phyloP scores from a whole-genome alignment of 2,113 vertebrate genomes.

The Drymodes brunneopygia region DNA sequence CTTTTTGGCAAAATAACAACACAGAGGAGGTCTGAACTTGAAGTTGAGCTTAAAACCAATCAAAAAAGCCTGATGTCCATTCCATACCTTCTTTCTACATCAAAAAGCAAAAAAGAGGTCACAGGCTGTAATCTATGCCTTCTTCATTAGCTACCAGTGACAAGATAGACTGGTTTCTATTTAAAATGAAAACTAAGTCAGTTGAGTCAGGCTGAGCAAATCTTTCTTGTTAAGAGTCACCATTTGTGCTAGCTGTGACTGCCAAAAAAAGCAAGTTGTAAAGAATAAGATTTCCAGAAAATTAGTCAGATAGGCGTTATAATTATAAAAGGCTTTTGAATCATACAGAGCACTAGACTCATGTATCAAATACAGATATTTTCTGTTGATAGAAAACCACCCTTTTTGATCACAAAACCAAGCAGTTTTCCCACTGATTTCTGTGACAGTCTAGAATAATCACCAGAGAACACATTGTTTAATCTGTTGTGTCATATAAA shows the following conservation, averaged over 20 bases:
- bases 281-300: not conserved
- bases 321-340: not conserved
- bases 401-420: not conserved
- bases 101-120: constrained; percentile 9
- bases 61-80: not conserved
- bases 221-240: not conserved
- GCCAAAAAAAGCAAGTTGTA: not conserved
- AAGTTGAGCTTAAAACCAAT: not conserved
- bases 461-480: not conserved
- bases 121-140: not conserved
- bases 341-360: not conserved
- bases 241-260: not conserved
- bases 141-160: not conserved
- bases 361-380: not conserved
- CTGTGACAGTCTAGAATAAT: not conserved
- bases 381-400: not conserved
- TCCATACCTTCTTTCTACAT: not conserved
- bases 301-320: not conserved
- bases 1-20: not conserved
- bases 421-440: not conserved
- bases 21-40: not conserved
- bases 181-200: not conserved
- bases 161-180: not conserved
- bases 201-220: not conserved
- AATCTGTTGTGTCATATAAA: not conserved